Percentiles rank a stretch among this genome's conserved stretches.
phyloP scores from a whole-genome alignment of 2,888 invertebrate species.

The Diachrysia chrysitis region DNA sequence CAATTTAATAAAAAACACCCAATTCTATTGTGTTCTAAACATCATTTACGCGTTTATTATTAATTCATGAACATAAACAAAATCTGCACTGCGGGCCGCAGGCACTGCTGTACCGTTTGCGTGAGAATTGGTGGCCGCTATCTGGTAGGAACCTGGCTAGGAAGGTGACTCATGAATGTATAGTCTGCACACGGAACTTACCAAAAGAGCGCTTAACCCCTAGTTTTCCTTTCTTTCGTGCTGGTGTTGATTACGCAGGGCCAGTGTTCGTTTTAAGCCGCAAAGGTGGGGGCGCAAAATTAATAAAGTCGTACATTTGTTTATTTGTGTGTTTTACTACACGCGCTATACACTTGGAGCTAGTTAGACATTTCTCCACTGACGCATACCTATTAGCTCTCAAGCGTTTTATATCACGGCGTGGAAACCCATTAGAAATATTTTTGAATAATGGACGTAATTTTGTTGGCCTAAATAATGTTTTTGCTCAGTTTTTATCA shows the following conservation, averaged over 20 bases:
- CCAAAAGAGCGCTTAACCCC: constrained; percentile 9
- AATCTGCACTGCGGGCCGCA: no score
- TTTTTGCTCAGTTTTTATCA: background rate
- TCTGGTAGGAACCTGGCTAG: no score
- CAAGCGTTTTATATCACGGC: background rate
- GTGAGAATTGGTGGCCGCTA: no score
- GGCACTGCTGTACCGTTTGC: no score
- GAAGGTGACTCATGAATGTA: no score
- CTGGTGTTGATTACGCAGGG: constrained; percentile 16
- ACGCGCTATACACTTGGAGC: background rate
- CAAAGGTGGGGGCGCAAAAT: background rate
- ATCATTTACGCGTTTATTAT: no score
- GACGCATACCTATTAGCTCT: background rate
- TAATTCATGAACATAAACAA: no score
- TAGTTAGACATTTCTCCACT: background rate
- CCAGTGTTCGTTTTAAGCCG: constrained; percentile 7
- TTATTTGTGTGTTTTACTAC: background rate
- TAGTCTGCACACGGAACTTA: constrained; percentile 1
- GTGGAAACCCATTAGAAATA: background rate
- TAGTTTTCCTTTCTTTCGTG: constrained; percentile 2
- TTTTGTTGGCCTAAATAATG: background rate
- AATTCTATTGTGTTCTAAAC: background rate
- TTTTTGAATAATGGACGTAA: background rate
- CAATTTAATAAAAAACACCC: constrained; percentile 1
- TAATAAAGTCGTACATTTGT: background rate